These are phyloP conservation scores for Ranitomeya variabilis DNA, from an alignment of 2,113 vertebrate genomes.

Conservation along the genomic window DNA sequence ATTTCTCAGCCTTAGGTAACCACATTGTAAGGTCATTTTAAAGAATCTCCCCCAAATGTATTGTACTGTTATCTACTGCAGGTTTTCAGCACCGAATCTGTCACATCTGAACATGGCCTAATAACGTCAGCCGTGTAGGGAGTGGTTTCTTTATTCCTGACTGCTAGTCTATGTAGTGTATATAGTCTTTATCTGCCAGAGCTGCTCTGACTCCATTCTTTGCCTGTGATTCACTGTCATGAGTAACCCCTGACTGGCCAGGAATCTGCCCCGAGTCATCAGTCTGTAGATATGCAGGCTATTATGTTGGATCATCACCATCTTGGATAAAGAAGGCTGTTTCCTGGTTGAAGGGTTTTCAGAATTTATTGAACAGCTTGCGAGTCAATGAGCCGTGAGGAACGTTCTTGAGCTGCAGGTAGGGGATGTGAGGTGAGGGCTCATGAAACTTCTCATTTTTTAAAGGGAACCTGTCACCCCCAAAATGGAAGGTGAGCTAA, in stretches of 20 bases:
- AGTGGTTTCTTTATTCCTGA: background rate
- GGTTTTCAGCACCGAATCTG: too few relatives aligned
- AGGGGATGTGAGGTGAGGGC: background rate
- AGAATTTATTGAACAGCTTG: background rate
- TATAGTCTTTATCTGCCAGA: background rate
- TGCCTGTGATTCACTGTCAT: background rate
- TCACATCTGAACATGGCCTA: too few relatives aligned
- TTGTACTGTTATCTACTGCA: too few relatives aligned
- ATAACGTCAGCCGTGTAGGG: too few relatives aligned
- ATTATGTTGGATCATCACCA: background rate
- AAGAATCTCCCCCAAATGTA: too few relatives aligned
- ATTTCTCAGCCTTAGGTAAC: too few relatives aligned
- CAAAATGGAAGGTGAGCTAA: too few relatives aligned
- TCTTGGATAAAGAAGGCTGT: background rate
- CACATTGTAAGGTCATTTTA: too few relatives aligned
- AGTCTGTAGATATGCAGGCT: background rate
- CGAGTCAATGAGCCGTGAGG: background rate
- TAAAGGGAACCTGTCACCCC: too few relatives aligned
- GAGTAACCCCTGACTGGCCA: constrained; percentile 17
- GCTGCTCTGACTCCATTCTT: background rate
- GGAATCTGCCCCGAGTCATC: background rate
- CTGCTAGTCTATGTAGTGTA: background rate
- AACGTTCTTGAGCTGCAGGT: background rate
- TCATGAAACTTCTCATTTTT: background rate
- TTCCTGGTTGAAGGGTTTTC: background rate